Evolutionary conservation across 1,140 invertebrate species (phyloP).

Genomic region (Brachionus plicatilis): DNA sequence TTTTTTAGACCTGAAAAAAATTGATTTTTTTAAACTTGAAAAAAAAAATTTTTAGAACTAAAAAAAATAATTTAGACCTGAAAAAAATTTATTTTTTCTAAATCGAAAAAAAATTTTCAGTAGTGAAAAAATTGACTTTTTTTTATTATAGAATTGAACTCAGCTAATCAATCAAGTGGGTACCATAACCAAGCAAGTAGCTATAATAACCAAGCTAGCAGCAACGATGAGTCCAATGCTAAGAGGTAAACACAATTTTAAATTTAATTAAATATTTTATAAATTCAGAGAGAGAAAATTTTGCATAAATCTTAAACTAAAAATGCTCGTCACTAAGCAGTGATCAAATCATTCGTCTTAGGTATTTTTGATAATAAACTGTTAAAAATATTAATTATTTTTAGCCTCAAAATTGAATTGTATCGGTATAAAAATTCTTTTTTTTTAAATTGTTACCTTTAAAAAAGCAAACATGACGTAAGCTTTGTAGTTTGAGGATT

Average conservation of each 20-base stretch:
- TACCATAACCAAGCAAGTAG: not conserved
- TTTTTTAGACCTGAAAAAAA: not conserved
- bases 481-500: conserved; percentile 16
- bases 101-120: too few species aligned
- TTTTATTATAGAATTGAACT: not conserved
- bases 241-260: not conserved
- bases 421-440: conserved; percentile 23
- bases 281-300: not conserved
- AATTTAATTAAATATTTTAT: not conserved
- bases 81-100: not conserved
- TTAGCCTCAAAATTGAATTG: conserved; percentile 3
- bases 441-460: not conserved
- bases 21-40: too few species aligned
- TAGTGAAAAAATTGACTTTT: not conserved
- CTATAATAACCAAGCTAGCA: not conserved
- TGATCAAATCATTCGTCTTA: not conserved
- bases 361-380: not conserved
- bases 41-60: too few species aligned
- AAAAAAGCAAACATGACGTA: not conserved
- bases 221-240: not conserved
- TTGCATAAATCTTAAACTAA: conserved; percentile 9
- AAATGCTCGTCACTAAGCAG: not conserved
- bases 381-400: not conserved
- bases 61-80: not conserved
- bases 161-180: not conserved